Evolutionary conservation across 1,140 invertebrate species (phyloP).

Genomic region (Chelonus insularis): DNA sequence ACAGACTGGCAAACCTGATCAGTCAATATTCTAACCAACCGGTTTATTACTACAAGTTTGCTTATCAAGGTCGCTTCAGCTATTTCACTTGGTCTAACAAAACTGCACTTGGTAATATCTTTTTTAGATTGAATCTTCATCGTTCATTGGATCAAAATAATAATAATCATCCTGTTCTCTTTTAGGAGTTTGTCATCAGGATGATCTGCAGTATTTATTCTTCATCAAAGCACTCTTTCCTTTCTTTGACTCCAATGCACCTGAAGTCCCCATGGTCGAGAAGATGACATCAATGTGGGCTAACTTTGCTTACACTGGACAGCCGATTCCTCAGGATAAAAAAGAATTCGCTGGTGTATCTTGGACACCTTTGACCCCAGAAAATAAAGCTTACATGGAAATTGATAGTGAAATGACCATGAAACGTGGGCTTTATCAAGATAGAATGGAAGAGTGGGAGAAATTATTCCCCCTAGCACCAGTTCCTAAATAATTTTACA

Average conservation of each 20-base stretch:
- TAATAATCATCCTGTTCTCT: too few species aligned
- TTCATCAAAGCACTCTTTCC: conserved; percentile 51
- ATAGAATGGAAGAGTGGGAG: conserved; percentile 64
- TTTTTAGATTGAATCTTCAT: too few species aligned
- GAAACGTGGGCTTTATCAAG: conserved; percentile 57
- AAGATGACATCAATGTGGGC: conserved; percentile 48
- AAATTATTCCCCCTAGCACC: conserved; percentile 57
- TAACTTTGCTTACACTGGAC: conserved; percentile 48
- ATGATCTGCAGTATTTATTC: conserved; percentile 68
- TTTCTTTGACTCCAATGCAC: conserved; percentile 34
- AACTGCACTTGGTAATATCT: too few species aligned
- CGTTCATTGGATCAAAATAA: too few species aligned
- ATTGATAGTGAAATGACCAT: conserved; percentile 56
- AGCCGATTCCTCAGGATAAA: conserved; percentile 39
- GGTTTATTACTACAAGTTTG: conserved; percentile 64
- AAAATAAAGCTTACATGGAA: conserved; percentile 62
- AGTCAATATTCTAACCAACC: conserved; percentile 51
- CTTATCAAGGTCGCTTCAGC: conserved; percentile 62
- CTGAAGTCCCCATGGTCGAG: conserved; percentile 46
- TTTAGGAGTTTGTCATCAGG: conserved; percentile 64
- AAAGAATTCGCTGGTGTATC: conserved; percentile 47
- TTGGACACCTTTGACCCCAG: conserved; percentile 61
- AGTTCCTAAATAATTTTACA: too few species aligned
- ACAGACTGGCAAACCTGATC: conserved; percentile 59
- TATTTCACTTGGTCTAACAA: conserved; percentile 57